Base-by-base conservation (phyloP, 2,888 invertebrate genomes). In the Orthosia gracilis region DNA sequence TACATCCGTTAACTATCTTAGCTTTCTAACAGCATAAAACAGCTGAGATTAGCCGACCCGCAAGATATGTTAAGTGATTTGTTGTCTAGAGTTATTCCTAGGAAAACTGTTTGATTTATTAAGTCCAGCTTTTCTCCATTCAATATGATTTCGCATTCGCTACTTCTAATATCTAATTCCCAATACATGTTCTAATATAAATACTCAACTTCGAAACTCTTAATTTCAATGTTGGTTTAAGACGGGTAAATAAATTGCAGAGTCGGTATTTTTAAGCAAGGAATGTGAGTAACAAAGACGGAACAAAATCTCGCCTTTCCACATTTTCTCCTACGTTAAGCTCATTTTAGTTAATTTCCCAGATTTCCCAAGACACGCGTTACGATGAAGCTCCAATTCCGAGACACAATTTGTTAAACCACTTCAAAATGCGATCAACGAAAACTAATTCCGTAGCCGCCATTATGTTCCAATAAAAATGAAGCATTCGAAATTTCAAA, bases 361-460 rank as follows among this genome's bases (percentile, higher is more conserved):
- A 76, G 69, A 79, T 83, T 80, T 84, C 85, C 83, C 77, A 23
- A 77, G 83, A 73, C 62, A 77, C 73, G 11, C 63, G 72, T 80
- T 83, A 70, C 69, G 65, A 73, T 77, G 69, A 76, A 66, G 49
- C 75, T 73, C 64, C 62, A 72, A 82, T 82, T 80, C 11, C 50
- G 40, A 72, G 63, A 15, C 79, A 59, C 54, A 63, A 74, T 63
- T 66, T 64, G 50, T 74, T 61, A 74, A 74, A 68, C 58, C 68
- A 66, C 73, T 73, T 59, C 73, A 69, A 82, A 82, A 66, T 66
- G 62, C 26, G 65, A 65, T 82, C 49, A 71, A 66, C 71, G 78
- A 54, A 82, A 63, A 66, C 82, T 57, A 58, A 82, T 79, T 21
- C 54, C 11, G 18, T 23, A 40, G 18, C 45, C 45, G 26, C 55